Evolutionary conservation across 2,797 vertebrate genomes (phyloP).

Genomic region (Fratercula arctica): DNA sequence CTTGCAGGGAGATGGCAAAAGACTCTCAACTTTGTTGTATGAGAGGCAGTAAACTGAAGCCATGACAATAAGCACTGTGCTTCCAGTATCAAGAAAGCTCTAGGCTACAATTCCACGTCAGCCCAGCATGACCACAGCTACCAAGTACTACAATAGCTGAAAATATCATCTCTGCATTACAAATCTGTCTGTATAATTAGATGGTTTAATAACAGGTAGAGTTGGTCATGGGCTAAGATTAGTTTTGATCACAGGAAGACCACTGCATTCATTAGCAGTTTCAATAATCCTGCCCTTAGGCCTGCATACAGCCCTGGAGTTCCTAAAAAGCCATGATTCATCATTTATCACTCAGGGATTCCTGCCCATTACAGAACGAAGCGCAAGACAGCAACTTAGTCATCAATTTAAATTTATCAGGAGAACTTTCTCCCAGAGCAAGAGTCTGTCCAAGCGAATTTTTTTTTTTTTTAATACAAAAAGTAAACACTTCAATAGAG

Average conservation of each 20-base stretch:
- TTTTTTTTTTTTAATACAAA: background rate
- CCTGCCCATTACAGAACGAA: background rate
- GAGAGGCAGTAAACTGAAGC: background rate
- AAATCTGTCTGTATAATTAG: background rate
- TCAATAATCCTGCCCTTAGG: background rate
- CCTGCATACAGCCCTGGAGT: background rate
- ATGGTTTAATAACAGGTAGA: background rate
- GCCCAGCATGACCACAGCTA: background rate
- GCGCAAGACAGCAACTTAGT: background rate
- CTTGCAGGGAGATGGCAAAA: background rate
- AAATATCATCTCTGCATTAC: background rate
- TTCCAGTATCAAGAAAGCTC: background rate
- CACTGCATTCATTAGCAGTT: background rate
- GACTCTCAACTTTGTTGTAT: background rate
- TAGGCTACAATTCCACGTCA: background rate
- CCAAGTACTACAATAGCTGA: background rate
- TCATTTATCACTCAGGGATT: background rate
- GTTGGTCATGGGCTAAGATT: background rate
- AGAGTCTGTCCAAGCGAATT: background rate
- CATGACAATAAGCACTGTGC: background rate
- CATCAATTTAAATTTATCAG: background rate
- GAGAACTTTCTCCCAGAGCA: background rate
- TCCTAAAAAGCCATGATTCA: conserved; percentile 39
- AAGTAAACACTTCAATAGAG: background rate
- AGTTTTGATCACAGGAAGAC: background rate